Percentiles rank a stretch among this genome's conserved stretches.
Evolutionary conservation across 1,140 invertebrate species (phyloP).

Genomic region (Holotrichia oblita): DNA sequence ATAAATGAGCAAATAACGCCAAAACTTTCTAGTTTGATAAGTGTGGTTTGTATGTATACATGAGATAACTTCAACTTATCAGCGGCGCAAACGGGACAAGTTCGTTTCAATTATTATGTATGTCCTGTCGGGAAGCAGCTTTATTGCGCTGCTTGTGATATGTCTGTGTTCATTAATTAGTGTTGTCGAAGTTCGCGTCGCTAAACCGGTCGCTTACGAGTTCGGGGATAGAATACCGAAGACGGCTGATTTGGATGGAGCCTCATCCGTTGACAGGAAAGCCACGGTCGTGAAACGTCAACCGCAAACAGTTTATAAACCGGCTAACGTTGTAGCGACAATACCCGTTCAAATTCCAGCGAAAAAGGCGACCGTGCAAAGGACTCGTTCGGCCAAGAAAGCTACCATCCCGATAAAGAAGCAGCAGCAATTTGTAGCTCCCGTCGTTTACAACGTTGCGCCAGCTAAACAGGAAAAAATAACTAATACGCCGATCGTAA

Average conservation of each 20-base stretch:
- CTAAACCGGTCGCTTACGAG: background rate
- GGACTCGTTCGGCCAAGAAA: background rate
- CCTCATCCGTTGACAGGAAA: background rate
- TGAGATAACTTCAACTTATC: background rate
- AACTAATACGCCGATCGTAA: no score
- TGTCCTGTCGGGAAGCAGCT: background rate
- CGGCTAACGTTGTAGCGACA: background rate
- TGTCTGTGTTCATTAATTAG: background rate
- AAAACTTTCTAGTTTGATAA: conserved; percentile 12
- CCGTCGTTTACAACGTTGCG: background rate
- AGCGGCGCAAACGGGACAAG: background rate
- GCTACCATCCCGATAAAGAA: background rate
- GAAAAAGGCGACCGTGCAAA: background rate
- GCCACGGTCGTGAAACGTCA: background rate
- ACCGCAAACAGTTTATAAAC: background rate
- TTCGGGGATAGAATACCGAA: conserved; percentile 27
- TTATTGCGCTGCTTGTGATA: conserved; percentile 12
- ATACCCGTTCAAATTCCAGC: background rate
- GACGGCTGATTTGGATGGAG: background rate
- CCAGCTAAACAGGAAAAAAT: conserved; percentile 18
- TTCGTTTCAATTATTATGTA: background rate
- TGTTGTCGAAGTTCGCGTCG: background rate
- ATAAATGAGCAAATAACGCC: background rate
- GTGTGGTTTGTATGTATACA: background rate
- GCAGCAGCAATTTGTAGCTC: background rate